phyloP scores from a whole-genome alignment of 2,113 vertebrate species.

The Serinus canaria region DNA sequence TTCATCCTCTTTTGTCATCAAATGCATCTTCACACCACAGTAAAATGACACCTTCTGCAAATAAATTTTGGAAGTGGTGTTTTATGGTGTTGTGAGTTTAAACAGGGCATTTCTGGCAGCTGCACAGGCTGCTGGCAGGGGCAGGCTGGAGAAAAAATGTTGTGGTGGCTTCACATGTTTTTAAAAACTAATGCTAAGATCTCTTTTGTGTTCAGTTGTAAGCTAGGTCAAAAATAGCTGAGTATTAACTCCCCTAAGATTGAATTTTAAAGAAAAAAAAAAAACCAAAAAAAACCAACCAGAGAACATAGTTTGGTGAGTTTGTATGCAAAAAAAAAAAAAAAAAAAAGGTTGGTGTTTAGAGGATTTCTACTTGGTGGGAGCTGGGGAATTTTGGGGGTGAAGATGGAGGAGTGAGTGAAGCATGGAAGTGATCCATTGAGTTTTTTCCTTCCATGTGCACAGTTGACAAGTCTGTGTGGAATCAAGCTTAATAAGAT shows the following conservation, averaged over 20 bases:
- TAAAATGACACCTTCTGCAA: background rate
- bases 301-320: background rate
- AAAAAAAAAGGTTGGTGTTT: background rate
- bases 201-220: background rate
- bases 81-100: background rate
- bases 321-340: background rate
- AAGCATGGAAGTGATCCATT: background rate
- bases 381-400: background rate
- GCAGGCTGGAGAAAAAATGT: background rate
- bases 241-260: background rate
- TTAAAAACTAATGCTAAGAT: background rate
- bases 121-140: background rate
- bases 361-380: background rate
- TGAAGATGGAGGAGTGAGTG: background rate
- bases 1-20: background rate
- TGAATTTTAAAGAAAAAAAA: background rate
- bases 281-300: background rate
- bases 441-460: background rate
- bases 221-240: background rate
- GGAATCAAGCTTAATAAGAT: background rate
- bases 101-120: background rate
- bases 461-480: background rate
- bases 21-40: background rate
- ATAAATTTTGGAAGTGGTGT: background rate
- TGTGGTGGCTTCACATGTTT: background rate